These are phyloP conservation scores for Conus ventricosus DNA, from an alignment of 1,140 invertebrate species.

Conservation along the genomic window DNA sequence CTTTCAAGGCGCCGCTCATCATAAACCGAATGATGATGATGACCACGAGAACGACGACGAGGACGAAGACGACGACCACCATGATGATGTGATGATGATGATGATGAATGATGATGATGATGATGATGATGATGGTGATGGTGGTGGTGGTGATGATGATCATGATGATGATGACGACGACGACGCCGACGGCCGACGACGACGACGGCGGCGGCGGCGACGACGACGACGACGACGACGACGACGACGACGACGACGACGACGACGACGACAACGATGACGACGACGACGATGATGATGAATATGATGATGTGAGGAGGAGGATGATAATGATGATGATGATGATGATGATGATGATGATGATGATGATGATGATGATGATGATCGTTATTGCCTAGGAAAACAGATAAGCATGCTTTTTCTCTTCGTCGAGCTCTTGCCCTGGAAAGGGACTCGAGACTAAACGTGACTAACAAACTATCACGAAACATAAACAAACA, in stretches of 20 bases:
- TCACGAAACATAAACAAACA: no score
- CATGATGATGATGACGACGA: neutral
- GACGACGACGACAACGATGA: neutral
- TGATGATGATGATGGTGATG: conserved; percentile 10
- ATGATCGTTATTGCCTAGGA: neutral
- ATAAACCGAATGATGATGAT: neutral
- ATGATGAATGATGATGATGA: neutral
- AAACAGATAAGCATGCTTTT: neutral
- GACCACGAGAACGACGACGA: neutral
- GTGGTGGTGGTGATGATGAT: neutral
- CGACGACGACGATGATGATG: neutral
- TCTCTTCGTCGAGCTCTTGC: no score
- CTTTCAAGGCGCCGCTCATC: no score
- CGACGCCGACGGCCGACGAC: neutral
- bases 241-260: neutral
- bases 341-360: neutral
- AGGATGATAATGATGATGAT: neutral
- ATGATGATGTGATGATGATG: neutral
- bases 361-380: neutral
- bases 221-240: neutral
- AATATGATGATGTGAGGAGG: neutral
- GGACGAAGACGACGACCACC: neutral
- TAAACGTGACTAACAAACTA: no score
- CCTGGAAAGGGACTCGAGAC: no score
- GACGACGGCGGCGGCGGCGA: no score